Conservation (phyloP, 2,797 vertebrate species). For the Sphaeramia orbicularis region DNA sequence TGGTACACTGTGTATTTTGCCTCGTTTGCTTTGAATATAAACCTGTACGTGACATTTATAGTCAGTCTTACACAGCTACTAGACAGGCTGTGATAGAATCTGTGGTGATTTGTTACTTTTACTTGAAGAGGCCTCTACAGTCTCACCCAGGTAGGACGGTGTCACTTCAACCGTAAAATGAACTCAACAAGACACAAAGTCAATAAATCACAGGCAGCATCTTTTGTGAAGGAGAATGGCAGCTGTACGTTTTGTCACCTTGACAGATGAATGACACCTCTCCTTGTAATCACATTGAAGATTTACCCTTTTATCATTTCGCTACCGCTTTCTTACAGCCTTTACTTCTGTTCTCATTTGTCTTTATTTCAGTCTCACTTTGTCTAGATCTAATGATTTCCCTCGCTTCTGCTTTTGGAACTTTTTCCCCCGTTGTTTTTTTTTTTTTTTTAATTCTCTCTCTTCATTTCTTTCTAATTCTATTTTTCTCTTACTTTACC, state of each 20-base stretch:
- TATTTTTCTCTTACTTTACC: constrained; percentile 16
- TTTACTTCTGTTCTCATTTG: constrained; percentile 50
- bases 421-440: constrained; percentile 23
- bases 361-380: constrained; percentile 54
- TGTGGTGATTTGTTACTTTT: constrained; percentile 5
- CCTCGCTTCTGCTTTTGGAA: constrained; percentile 36
- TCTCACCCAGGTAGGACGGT: constrained; percentile 7
- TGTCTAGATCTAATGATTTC: constrained; percentile 47
- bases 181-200: constrained; percentile 60
- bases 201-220: constrained; percentile 46
- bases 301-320: constrained; percentile 54
- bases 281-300: constrained; percentile 60
- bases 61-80: background rate
- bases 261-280: constrained; percentile 67
- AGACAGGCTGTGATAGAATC: constrained; percentile 1
- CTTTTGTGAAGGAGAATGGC: constrained; percentile 46
- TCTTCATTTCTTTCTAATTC: background rate
- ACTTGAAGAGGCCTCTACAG: constrained; percentile 8
- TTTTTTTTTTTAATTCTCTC: constrained; percentile 5
- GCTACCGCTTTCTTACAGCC: constrained; percentile 37
- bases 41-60: background rate
- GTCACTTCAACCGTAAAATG: constrained; percentile 43
- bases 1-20: background rate
- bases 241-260: constrained; percentile 71
- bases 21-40: constrained; percentile 1